phyloP scores from a whole-genome alignment of 2,113 vertebrate genomes.

The Eupsittula cactorum region DNA sequence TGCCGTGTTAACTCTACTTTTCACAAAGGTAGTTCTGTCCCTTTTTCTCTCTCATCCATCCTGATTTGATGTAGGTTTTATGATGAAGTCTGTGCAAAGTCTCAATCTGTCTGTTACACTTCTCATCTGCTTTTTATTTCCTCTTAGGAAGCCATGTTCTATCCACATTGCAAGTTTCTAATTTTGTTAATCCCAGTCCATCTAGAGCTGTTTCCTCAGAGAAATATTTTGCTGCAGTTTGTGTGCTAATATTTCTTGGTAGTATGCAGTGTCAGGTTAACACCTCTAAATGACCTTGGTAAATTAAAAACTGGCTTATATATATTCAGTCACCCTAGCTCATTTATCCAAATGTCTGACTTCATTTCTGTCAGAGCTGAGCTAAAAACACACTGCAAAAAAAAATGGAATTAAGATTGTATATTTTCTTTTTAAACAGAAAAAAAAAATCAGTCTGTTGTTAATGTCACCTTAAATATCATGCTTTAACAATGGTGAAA shows the following conservation, averaged over 20 bases:
- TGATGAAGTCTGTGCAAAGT: neutral
- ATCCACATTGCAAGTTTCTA: neutral
- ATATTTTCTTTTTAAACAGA: slow-evolving; percentile 21
- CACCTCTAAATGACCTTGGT: slow-evolving; percentile 62
- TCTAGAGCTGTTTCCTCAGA: neutral
- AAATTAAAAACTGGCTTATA: slow-evolving; percentile 69
- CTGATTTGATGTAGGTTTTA: neutral
- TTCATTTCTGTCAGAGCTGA: slow-evolving; percentile 32
- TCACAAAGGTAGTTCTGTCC: neutral
- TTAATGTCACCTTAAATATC: neutral
- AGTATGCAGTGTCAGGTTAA: neutral
- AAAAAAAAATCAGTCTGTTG: slow-evolving; percentile 19
- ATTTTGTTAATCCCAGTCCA: neutral
- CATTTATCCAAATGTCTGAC: slow-evolving; percentile 40
- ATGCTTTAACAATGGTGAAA: neutral
- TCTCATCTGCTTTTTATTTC: slow-evolving; percentile 10
- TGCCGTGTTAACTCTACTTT: neutral
- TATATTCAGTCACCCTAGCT: slow-evolving; percentile 60
- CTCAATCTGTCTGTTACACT: neutral
- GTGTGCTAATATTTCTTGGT: slow-evolving; percentile 27
- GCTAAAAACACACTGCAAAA: slow-evolving; percentile 10
- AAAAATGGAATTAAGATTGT: slow-evolving; percentile 60
- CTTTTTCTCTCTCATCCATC: neutral
- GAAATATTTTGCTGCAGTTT: slow-evolving; percentile 35
- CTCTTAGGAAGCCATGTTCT: neutral